Base-by-base conservation (phyloP, 2,797 vertebrate species). In the Champsocephalus gunnari region DNA sequence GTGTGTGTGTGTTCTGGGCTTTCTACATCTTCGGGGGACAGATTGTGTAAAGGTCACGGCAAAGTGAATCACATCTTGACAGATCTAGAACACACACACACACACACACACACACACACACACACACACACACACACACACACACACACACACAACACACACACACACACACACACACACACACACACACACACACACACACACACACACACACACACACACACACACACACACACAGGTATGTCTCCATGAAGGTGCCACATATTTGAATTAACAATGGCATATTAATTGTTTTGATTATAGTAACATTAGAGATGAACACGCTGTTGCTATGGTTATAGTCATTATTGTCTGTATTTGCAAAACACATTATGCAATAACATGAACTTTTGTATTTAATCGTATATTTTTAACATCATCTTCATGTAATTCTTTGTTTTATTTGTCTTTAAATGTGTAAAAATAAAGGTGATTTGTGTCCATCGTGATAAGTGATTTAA, bases 21-120 rank as follows among this genome's bases (percentile, higher is more conserved):
- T 34, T 3, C 24, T 16, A 34, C 50, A 63, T 34, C 49, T 62
- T 62, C n/a, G 0, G 66, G 47, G 49, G 49, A 55, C 68, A 19
- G 32, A 59, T 48, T 28, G 19, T 12, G 9, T 28, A 72, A 66
- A 70, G 75, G 75, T 66, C 65, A 69, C 16, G 50, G 1, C 28
- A 56, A 71, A 62, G 58, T 67, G 34, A 66, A 59, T 57, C 47
- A 57, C 21, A 60, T 54, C 48, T 54, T 54, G 28, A 54, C 63
- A 51, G 45, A 63, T 28, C 11, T n/a, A 43, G 19, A 56, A 38
- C 24, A 47, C 47, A 61, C 55, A 53, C 67, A 60, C 56, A 24
- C 67, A 55, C 59, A 49, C 41, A 55, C 53, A 51, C 54, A 79
- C 58, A 41, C 10, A n/a, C 19, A 19, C 44, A 56, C 62, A 59